Evolutionary conservation across 2,888 invertebrate species (phyloP), one percentile per base, ranked within the genome.

Genomic region (Diachrysia chrysitis): DNA sequence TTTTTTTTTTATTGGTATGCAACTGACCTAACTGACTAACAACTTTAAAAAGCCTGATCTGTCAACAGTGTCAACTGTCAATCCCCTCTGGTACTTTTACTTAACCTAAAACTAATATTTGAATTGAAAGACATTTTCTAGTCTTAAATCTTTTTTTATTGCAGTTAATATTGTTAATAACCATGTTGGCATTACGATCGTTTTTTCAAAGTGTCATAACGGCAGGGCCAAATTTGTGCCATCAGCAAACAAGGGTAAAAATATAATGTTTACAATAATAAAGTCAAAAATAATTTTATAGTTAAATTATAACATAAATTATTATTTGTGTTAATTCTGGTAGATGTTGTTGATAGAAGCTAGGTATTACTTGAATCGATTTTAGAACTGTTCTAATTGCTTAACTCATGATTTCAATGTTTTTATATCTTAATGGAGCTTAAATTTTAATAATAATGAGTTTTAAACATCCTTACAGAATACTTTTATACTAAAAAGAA

Each of bases 401-500:
- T 29, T 29, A 7, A 5, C 6, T 29, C 29, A 29, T 4, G 29
- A 29, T 29, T 29, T 29, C 10, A 32, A 32, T 32, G 32, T 10
- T 7, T 32, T 32, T 32, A 10, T 10, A 10, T 32, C 10, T 32
- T 9, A 32, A 32, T 2, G 10, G 25, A 25, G 25, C 25, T 25
- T 25, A n/a, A n/a, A n/a, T n/a, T n/a, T n/a, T n/a, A n/a, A n/a
- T 10, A 0, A 32, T 32, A 9, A 32, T 32, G 32, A 32, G 10
- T 42, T 42, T 42, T 42, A n/a, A 42, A 42, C 7, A 59, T 80
- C 87, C 82, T 95, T 95, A 35, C 90, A 98, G 98, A 98, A 97
- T 66, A 97, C 98, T 19, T 97, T 96, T 85, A 94, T 98, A 68
- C 91, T 98, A 60, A 97, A 96, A 92, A 94, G 98, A 71, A 96